A percentile compares a stretch with the other conserved stretches of the same genome.
phyloP scores from a whole-genome alignment of 2,113 vertebrate genomes.

The Anhinga anhinga region DNA sequence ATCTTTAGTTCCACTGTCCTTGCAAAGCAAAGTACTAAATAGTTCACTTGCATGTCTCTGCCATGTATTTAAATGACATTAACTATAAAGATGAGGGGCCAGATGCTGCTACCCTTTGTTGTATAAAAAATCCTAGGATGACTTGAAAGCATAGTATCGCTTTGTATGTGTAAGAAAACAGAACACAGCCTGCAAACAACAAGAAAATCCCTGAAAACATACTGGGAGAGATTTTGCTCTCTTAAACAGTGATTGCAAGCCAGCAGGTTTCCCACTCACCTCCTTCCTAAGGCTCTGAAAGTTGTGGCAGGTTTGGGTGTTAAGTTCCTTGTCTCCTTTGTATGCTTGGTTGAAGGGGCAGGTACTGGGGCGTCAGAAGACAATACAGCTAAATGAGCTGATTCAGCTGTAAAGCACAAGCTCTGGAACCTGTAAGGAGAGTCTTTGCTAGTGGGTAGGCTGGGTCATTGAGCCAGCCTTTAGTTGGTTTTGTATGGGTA shows the following conservation, averaged over 20 bases:
- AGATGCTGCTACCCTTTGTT: not conserved
- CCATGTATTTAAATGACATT: not conserved
- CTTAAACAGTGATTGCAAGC: not conserved
- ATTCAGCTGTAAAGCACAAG: not conserved
- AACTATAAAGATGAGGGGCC: not conserved
- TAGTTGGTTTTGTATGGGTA: not conserved
- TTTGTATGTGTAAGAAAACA: not conserved
- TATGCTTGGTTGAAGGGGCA: not conserved
- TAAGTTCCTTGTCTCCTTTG: not conserved
- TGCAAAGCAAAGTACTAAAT: not conserved
- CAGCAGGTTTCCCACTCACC: accelerated
- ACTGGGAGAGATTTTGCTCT: not conserved
- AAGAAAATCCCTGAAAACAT: not conserved
- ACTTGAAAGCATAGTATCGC: not conserved
- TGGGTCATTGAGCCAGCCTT: not conserved
- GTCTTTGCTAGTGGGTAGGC: not conserved
- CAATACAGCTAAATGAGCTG: not conserved
- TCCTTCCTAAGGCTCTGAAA: not conserved
- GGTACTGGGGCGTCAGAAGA: not conserved
- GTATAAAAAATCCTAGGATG: not conserved
- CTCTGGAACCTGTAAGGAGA: not conserved
- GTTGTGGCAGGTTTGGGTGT: not conserved
- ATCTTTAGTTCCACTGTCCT: constrained; percentile 23
- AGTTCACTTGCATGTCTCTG: not conserved
- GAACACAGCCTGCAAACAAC: not conserved